Conservation (phyloP, 2,113 vertebrate species). For the Chionodraco myersi region DNA sequence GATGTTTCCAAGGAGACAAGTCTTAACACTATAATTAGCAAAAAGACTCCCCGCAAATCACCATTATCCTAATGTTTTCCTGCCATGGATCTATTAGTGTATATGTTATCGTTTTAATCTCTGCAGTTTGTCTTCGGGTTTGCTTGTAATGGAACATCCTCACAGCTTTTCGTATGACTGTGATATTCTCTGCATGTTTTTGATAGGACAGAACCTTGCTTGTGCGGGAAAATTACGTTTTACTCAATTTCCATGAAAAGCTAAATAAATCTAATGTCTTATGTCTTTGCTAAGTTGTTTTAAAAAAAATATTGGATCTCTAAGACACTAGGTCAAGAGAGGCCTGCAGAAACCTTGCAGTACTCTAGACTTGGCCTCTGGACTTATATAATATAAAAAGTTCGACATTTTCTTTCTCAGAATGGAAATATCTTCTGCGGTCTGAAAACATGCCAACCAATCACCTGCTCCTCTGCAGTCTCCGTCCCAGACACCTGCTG, state of each 20-base stretch:
- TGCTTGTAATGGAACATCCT: background rate
- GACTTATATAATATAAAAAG: background rate
- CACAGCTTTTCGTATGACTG: background rate
- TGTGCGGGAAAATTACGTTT: background rate
- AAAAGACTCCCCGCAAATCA: background rate
- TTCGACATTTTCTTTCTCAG: conserved; percentile 67
- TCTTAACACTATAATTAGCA: background rate
- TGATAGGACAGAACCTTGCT: background rate
- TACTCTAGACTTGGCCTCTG: background rate
- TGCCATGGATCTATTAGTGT: background rate
- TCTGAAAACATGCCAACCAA: conserved; percentile 90
- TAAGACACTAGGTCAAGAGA: background rate
- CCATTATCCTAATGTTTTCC: background rate
- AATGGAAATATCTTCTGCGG: conserved; percentile 96
- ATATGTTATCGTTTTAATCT: background rate
- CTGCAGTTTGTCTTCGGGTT: background rate
- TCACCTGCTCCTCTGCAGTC: conserved; percentile 86
- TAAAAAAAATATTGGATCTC: background rate
- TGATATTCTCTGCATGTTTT: background rate
- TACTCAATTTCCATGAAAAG: background rate
- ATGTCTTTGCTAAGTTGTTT: background rate
- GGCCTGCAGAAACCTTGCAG: background rate
- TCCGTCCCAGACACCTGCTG: conserved; percentile 89
- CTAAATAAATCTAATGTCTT: background rate
- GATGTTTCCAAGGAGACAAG: conserved; percentile 31